Evolutionary conservation across 2,797 vertebrate species (phyloP).

Genomic region (Myotis planiceps): DNA sequence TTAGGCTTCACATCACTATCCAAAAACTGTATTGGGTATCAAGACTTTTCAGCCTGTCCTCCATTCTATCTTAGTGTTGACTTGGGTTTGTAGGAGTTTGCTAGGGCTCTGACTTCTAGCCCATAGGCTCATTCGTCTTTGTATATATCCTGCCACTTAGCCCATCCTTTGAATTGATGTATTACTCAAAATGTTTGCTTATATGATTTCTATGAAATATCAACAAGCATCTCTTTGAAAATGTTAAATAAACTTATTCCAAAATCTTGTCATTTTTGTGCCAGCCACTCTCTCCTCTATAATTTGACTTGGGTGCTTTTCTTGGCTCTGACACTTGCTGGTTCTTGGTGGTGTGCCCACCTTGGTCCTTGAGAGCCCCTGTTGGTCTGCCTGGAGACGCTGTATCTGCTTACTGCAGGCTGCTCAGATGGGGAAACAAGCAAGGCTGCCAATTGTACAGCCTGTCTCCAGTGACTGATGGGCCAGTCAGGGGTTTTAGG

Average conservation of each 20-base stretch:
- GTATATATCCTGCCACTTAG: not conserved
- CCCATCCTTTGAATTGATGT: not conserved
- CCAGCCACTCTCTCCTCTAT: not conserved
- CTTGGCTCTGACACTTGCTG: not conserved
- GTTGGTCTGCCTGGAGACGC: not conserved
- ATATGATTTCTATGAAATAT: not conserved
- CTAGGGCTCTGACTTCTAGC: not conserved
- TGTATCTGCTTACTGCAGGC: not conserved
- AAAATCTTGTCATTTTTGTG: not conserved
- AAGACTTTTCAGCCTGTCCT: not conserved
- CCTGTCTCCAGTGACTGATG: not conserved
- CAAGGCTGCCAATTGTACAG: not conserved
- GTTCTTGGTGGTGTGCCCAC: not conserved
- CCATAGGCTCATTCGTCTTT: not conserved
- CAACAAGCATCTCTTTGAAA: not conserved
- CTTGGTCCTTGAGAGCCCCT: not conserved
- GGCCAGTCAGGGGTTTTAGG: rapidly evolving
- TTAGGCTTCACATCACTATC: not conserved
- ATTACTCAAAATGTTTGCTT: not conserved
- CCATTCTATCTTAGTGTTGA: rapidly evolving
- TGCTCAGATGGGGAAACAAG: not conserved
- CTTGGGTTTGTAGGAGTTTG: not conserved
- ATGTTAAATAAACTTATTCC: not conserved
- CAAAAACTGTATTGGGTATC: not conserved
- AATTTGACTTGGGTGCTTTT: not conserved